A percentile compares a stretch with the other conserved stretches of the same genome.
Conservation (phyloP, 2,113 vertebrate species). For the Corvus hawaiiensis region DNA sequence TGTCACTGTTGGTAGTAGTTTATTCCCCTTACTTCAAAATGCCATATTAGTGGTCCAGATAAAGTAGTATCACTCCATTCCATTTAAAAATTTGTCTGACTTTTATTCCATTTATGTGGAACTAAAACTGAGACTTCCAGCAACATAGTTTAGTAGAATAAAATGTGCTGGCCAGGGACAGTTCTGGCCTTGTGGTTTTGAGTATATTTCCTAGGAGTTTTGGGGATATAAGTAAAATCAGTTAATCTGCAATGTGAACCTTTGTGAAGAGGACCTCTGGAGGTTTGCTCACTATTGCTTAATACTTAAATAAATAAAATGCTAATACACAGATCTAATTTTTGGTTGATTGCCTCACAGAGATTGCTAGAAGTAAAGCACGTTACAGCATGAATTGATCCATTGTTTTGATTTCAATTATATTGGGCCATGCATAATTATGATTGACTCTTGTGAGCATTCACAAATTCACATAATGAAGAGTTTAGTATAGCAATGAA, state of each 20-base stretch:
- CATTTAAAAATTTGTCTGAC: background rate
- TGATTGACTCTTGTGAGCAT: constrained; percentile 52
- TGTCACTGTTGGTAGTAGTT: background rate
- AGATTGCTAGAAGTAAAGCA: constrained; percentile 32
- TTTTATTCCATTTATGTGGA: background rate
- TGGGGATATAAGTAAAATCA: background rate
- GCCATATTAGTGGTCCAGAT: background rate
- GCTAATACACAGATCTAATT: background rate
- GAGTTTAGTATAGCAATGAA: constrained; percentile 40
- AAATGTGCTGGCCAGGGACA: background rate
- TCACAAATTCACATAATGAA: constrained; percentile 58
- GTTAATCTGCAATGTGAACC: background rate
- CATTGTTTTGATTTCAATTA: constrained; percentile 55
- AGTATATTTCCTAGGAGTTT: background rate
- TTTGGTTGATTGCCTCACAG: constrained; percentile 31
- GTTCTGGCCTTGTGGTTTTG: background rate
- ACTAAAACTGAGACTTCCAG: background rate
- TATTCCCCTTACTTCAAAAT: background rate
- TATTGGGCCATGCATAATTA: constrained; percentile 39
- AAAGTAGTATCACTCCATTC: background rate
- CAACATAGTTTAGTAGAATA: background rate
- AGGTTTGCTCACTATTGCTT: background rate
- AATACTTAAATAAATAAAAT: constrained; percentile 18
- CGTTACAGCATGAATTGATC: constrained; percentile 22
- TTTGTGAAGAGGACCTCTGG: background rate